Conservation (phyloP, 2,888 invertebrate genomes). For the Harpagoxenus sublaevis region DNA sequence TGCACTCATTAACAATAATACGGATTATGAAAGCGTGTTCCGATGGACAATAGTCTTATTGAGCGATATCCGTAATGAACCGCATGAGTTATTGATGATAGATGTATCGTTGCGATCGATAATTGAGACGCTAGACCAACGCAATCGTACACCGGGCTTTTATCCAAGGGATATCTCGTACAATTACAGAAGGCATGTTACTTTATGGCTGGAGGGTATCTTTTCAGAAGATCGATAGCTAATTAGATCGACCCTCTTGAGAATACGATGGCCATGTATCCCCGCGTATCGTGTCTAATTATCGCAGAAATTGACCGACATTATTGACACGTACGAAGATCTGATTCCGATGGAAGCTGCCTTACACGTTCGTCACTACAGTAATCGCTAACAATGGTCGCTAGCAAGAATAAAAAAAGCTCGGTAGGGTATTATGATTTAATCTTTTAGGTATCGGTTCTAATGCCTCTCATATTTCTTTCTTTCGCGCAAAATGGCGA, state of each 20-base stretch:
- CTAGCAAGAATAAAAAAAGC: neutral
- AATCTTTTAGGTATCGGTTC: neutral
- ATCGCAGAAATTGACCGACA: conserved; percentile 72
- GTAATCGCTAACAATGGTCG: neutral
- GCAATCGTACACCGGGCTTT: conserved; percentile 45
- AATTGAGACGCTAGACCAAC: conserved; percentile 66
- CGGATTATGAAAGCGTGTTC: conserved; percentile 20
- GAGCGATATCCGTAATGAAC: conserved; percentile 31
- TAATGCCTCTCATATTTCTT: neutral
- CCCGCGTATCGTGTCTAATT: conserved; percentile 70
- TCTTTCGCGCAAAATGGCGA: neutral
- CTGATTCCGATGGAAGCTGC: conserved; percentile 1
- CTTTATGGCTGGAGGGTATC: conserved; percentile 69
- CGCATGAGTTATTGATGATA: conserved; percentile 53
- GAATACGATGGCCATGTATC: conserved; percentile 60
- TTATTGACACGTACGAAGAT: conserved; percentile 68
- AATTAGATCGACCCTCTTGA: conserved; percentile 71
- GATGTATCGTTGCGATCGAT: conserved; percentile 60
- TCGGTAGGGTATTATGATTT: neutral
- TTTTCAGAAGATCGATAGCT: conserved; percentile 70
- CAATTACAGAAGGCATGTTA: conserved; percentile 65
- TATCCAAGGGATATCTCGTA: conserved; percentile 63
- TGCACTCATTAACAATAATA: neutral
- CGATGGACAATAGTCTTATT: conserved; percentile 19
- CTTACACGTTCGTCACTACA: conserved; percentile 2